Evolutionary conservation across 2,797 vertebrate species (phyloP), one percentile per base, ranked within the genome.

Genomic region (Siniperca undulata): DNA sequence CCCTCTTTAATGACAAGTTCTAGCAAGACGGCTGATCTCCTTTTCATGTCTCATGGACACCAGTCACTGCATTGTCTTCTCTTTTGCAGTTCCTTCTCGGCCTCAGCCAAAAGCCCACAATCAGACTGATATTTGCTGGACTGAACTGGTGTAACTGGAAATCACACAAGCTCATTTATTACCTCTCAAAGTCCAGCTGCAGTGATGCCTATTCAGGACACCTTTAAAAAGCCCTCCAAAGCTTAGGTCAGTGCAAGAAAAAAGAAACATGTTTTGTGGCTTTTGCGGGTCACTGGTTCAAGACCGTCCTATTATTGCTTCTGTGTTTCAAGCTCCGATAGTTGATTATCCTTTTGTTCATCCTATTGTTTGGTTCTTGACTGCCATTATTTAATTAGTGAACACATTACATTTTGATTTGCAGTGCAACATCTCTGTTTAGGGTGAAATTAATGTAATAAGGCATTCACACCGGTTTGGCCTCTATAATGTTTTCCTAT

Each of bases 1-100:
- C 74, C 78, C 40, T 71, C 38, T 68, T 82, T 55, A 72, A 74
- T 77, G 78, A 87, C 90, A 87, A 74, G 84, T 87, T 73, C 60
- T 9, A 60, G 89, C 86, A 85, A 82, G 74, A 59, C 79, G 7
- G 65, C 77, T 44, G n/a, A 77, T 62, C 74, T 68, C 7, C 36
- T 52, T 53, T n/a, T 81, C 44, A 34, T 1, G 16, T 67, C 20
- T 76, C 44, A 44, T 5, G 11, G 40, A 42, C 67, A 24, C 38
- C 40, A 22, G n/a, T 50, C 55, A 1, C 40, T 34, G 48, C 12
- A 24, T 20, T 69, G 58, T 74, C 13, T 42, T 30, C 19, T 27
- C 46, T 36, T 8, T 13, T 2, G 50, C 0, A 0, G 3, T 70
- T 65, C 36, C 27, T 8, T 60, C 30, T 0, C 0, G 1, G 2